Evolutionary conservation across 2,113 vertebrate species (phyloP), one percentile per base, ranked within the genome.

Genomic region (Narcine bancroftii): DNA sequence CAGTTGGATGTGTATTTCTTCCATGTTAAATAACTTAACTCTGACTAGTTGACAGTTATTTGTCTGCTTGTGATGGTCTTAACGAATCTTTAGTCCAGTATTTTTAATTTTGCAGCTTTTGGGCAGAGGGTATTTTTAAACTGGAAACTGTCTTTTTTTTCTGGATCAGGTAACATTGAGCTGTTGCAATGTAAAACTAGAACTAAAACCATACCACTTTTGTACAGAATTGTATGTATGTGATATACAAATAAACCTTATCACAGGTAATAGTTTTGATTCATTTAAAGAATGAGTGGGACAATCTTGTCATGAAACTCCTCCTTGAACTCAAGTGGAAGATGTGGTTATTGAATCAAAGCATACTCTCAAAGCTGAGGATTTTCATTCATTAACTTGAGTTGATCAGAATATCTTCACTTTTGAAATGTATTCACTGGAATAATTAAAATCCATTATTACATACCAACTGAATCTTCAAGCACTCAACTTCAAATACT

Each of bases 191-290:
- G 65, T 42, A 91, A 91, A 65, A 26, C 87, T 69, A n/a, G 50
- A 85, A 21, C 39, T 63, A 17, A 89, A 36, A 56, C 0, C 36
- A 39, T 65, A 63, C 36, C 39, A 45, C 39, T 91, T 91, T 91
- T 69, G 89, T 91, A 91, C 65, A 91, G 63, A 65, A 87, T 36
- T 60, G n/a, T 91, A 91, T 91, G 87, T 91, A 91, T 91, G 89
- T 36, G 47, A 65, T 69, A 91, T 47, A 71, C 71, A 91, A 77
- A 36, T 45, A 77, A 69, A 91, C 21, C 65, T 91, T 91, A 89
- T 87, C 47, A 89, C 56, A 36, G 39, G 60, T 69, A 91, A 71
- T 91, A 91, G 66, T 33, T 91, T 69, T 26, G 24, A 91, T 91
- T 91, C 42, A 91, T 91, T 91, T 65, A 47, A 53, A 33, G 47